phyloP scores from a whole-genome alignment of 2,888 invertebrate genomes.

The Thymelicus lineola region DNA sequence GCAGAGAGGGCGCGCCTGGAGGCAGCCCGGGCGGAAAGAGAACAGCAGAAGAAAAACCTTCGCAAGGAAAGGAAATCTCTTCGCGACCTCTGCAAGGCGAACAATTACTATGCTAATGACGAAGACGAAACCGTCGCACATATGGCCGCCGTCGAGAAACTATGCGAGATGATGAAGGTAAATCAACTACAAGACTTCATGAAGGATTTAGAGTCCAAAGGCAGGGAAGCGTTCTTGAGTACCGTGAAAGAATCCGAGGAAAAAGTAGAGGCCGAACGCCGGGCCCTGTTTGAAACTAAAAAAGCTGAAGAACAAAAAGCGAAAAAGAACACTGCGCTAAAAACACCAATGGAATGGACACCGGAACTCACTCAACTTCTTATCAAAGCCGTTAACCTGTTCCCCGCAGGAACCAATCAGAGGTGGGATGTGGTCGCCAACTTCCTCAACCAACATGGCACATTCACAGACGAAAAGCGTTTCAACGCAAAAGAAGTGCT shows the following conservation, averaged over 20 bases:
- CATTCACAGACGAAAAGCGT: slow-evolving; percentile 82
- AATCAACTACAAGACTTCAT: slow-evolving; percentile 91
- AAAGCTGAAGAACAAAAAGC: slow-evolving; percentile 74
- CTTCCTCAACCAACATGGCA: slow-evolving; percentile 96
- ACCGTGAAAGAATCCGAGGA: slow-evolving; percentile 90
- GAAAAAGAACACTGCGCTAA: slow-evolving; percentile 74
- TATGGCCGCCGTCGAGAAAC: slow-evolving; percentile 96
- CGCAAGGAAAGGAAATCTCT: slow-evolving; percentile 94
- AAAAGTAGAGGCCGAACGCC: slow-evolving; percentile 91
- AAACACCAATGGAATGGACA: slow-evolving; percentile 89
- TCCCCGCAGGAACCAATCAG: slow-evolving; percentile 97
- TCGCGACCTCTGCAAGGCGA: slow-evolving; percentile 91
- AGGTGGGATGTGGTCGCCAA: slow-evolving; percentile 98
- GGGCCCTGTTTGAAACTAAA: slow-evolving; percentile 83
- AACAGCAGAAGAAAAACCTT: slow-evolving; percentile 92
- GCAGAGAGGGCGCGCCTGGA: slow-evolving; percentile 93
- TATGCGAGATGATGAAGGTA: slow-evolving; percentile 92
- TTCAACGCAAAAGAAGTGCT: slow-evolving; percentile 96
- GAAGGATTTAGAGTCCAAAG: slow-evolving; percentile 87
- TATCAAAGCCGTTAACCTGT: slow-evolving; percentile 98
- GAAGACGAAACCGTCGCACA: slow-evolving; percentile 91
- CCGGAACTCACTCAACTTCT: slow-evolving; percentile 94
- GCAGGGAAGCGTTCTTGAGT: slow-evolving; percentile 87
- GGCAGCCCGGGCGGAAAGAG: slow-evolving; percentile 93
- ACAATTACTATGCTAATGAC: slow-evolving; percentile 90